Base-by-base conservation (phyloP, 1,140 invertebrate genomes). In the Hyphantria cunea region DNA sequence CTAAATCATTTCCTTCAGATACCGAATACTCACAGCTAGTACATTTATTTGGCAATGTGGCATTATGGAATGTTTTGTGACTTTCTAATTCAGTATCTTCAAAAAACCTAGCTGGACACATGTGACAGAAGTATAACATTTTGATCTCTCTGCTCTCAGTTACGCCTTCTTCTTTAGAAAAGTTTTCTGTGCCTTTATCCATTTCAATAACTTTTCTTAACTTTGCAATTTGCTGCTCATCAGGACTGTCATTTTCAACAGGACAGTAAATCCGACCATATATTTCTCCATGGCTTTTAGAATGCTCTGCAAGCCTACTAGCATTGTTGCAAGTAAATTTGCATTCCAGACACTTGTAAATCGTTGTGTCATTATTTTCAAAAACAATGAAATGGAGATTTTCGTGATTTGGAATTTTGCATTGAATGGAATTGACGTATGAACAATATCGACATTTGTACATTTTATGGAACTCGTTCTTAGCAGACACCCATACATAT, bases 401-500 rank as follows among this genome's bases (percentile, higher is more conserved):
- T 82, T 97, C 96, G 84, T 98, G 96, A 66, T 96, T 95, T n/a
- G 94, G 93, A 32, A 97, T 95, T 80, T 96, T 96, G 33, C 94
- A 94, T 87, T 95, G 94, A 33, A 95, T 89, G 7, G 93, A 90
- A 77, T 96, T 96, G 0, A 96, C 94, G 81, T 96, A 96, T 0
- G 97, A 96, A 84, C 97, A 97, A 76, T 93, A 95, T 32, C 95
- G 92, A 78, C 96, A 98, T 77, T 96, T 96, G 71, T 95, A 95
- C 93, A 98, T 96, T 86, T 97, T 97, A 8, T 93, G 93, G 60
- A 96, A 94, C 9, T 94, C 93, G 13, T 94, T 94, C 64, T 93
- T 93, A 6, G 92, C 93, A 0, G 94, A 94, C 0, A 96, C 95
- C 94, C 95, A 96, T 0, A 96, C 95, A 42, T 94, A 89, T 0